Evolutionary conservation across 2,113 vertebrate species (phyloP), one percentile per base, ranked within the genome.

Genomic region (Crotalus helleri): DNA sequence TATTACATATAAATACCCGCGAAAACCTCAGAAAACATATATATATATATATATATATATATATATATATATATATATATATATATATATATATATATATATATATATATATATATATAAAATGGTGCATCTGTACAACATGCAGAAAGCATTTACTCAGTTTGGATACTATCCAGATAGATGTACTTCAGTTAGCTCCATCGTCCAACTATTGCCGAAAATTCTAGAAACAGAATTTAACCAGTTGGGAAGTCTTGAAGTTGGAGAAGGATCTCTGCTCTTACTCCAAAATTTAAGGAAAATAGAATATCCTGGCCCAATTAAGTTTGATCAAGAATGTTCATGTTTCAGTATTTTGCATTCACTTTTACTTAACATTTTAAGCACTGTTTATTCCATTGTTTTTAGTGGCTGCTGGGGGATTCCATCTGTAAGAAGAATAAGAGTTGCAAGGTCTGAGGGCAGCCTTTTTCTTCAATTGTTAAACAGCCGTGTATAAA

Each of bases 291-390:
- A 57, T 57, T 57, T 57, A 57, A 19, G 19, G 55, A 57, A 81
- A 81, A 1, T 39, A 39, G 15, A 81, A 74, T n/a, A 33, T 33
- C 33, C 13, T 74, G 64, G 69, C n/a, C 7, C 12, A 74, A 81
- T 39, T 39, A 81, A 6, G 33, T 81, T 81, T 17, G 10, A 44
- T 39, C 74, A 81, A 81, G 74, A 81, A 81, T 21, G 33, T 44
- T 44, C 74, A 81, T 21, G 15, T 33, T 81, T 81, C 9, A 39
- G 5, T 39, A 44, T 81, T 81, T 81, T 59, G 39, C 69, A 85
- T 85, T 61, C 59, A 19, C 59, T 87, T 58, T 90, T 87, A 17
- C 89, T 93, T 57, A 87, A 81, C 88, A 93, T 64, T 93, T 93
- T 87, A 93, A 90, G 49, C 64, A 59, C 5, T 59, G 9, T 55